Evolutionary conservation across 2,888 invertebrate genomes (phyloP), one percentile per base, ranked within the genome.

Genomic region (Xestia c-nigrum): DNA sequence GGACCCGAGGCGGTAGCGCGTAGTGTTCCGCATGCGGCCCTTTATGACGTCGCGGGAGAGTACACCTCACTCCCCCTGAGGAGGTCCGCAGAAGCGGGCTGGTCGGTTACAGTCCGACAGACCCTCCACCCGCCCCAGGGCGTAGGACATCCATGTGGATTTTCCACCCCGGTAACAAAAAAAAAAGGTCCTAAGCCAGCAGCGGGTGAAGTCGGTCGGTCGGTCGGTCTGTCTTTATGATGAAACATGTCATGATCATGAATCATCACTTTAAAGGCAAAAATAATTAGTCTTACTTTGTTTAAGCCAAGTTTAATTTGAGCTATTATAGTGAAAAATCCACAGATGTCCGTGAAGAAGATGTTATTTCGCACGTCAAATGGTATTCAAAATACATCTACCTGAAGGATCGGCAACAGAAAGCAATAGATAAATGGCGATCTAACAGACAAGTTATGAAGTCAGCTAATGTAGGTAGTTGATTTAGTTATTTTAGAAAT

Each of bases 401-500:
- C 76, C 89, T 95, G 19, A 95, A 95, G 87, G 87, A 90, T 55
- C 89, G 89, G 47, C 96, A 96, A 84, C 91, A 93, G 84, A 89
- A 81, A 59, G 96, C 96, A 40, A 89, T 97, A 57, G 90, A 94
- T 65, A 94, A 94, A 88, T 95, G 96, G 94, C 92, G 93, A 89
- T 86, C 89, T 52, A 94, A 92, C 70, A 94, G 91, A 72, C 89
- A 89, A 81, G 89, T 92, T 16, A 92, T 88, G 80, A 92, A 90
- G 75, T 80, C 85, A 19, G 70, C 74, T 19, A 87, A 76, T 75
- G 87, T 87, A 67, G 71, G 14, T 31, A 43, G n/a, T 73, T 40
- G 9, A 3, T 31, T 55, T 3, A 38, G 5, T 50, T 38, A 57
- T 59, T 31, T 57, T 24, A 14, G 2, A 57, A 57, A n/a, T 55